These are phyloP conservation scores for Rapana venosa DNA, from an alignment of 2,888 invertebrate genomes.

Conservation along the genomic window DNA sequence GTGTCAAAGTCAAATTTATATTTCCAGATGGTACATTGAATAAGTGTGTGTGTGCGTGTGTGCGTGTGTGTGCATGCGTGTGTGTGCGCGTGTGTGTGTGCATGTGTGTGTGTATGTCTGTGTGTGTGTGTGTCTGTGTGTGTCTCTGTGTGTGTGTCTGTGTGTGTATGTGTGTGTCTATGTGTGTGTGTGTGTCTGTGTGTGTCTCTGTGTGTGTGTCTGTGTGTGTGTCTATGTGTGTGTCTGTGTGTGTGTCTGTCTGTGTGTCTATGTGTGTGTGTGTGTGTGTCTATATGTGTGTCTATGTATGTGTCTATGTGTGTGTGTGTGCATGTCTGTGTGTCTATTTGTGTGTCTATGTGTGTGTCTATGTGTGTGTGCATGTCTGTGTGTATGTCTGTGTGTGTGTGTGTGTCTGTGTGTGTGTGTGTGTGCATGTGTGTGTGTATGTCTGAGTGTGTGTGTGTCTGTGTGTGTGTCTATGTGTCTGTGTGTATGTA, in stretches of 20 bases:
- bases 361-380: conserved; percentile 17
- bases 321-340: too few relatives aligned
- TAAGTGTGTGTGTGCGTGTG: conserved; percentile 18
- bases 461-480: conserved; percentile 8
- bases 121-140: neutral
- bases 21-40: too few relatives aligned
- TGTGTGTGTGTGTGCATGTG: conserved; percentile 3
- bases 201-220: neutral
- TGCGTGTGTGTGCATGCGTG: conserved; percentile 11
- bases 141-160: too few relatives aligned
- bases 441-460: neutral
- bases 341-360: neutral
- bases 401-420: conserved; percentile 17
- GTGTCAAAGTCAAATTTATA: too few relatives aligned
- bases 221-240: conserved; percentile 17
- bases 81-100: conserved; percentile 16
- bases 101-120: neutral
- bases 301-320: conserved; percentile 1
- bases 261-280: too few relatives aligned
- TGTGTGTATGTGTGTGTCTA: conserved; percentile 11
- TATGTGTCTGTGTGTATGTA: conserved; percentile 6
- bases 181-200: conserved; percentile 11
- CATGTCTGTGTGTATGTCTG: neutral
- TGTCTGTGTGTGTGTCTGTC: neutral
- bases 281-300: conserved; percentile 5